Percentiles rank a stretch among this genome's conserved stretches.
Conservation (phyloP, 2,113 vertebrate genomes). For the Syngnathus typhle region DNA sequence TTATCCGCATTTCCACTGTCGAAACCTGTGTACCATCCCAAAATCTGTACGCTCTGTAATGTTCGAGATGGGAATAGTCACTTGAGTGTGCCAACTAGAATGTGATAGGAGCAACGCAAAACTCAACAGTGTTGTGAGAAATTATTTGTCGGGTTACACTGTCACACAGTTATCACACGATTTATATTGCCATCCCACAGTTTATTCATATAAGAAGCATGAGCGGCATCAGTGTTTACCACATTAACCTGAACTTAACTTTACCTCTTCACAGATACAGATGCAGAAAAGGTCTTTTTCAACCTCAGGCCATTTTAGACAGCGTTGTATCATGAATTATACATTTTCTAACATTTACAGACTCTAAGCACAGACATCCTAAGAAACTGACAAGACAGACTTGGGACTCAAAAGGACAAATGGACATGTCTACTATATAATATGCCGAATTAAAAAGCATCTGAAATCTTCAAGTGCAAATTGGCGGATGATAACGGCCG, state of each 20-base stretch:
- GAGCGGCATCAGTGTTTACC: background rate
- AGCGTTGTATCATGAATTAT: constrained; percentile 53
- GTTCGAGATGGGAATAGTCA: background rate
- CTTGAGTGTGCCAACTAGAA: background rate
- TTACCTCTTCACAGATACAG: constrained; percentile 16
- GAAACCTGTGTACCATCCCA: background rate
- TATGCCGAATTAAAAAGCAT: constrained; percentile 8
- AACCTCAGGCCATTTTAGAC: constrained; percentile 50
- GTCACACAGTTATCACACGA: background rate
- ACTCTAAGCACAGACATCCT: constrained; percentile 39
- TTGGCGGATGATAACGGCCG: constrained; percentile 3
- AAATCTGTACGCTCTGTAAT: background rate
- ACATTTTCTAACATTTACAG: constrained; percentile 56
- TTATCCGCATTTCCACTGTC: background rate
- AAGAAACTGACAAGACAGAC: constrained; percentile 30
- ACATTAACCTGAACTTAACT: background rate
- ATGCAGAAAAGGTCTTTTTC: constrained; percentile 58
- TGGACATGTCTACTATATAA: constrained; percentile 25
- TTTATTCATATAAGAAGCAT: background rate
- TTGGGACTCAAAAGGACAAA: constrained; percentile 29
- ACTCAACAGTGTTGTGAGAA: background rate
- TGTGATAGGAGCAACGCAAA: background rate
- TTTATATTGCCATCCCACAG: background rate
- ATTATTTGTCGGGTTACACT: background rate
- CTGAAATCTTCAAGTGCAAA: constrained; percentile 17